A percentile compares a stretch with the other conserved stretches of the same genome.
phyloP scores from a whole-genome alignment of 2,113 vertebrate genomes.

The Gnathonemus echidnorhynchus region DNA sequence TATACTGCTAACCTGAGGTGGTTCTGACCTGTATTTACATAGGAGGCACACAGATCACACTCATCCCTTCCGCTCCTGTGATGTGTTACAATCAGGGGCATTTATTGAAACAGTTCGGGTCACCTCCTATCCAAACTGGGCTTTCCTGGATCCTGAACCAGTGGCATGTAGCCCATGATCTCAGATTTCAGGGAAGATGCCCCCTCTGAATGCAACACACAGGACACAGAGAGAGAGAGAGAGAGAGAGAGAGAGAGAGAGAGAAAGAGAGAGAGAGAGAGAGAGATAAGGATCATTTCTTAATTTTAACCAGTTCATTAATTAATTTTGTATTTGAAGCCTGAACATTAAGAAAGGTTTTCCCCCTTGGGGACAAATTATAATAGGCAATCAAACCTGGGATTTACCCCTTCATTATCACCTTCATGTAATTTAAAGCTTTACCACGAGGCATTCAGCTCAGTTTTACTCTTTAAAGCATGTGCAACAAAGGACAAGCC shows the following conservation, averaged over 20 bases:
- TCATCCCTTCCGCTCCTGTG: not conserved
- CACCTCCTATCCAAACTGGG: not conserved
- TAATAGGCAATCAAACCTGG: constrained; percentile 5
- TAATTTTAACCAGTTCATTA: constrained; percentile 6
- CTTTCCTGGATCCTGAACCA: not conserved
- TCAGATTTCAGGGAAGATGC: not conserved
- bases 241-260: not conserved
- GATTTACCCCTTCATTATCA: constrained; percentile 1
- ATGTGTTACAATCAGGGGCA: not conserved
- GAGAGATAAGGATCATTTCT: not conserved
- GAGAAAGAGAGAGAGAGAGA: not conserved
- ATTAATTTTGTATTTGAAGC: not conserved
- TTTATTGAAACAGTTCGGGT: not conserved
- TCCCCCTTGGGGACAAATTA: constrained; percentile 5
- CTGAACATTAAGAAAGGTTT: constrained; percentile 8
- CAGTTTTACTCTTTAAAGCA: constrained; percentile 1
- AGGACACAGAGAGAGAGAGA: not conserved
- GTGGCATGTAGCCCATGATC: not conserved
- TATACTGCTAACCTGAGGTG: not conserved
- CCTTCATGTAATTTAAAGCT: not conserved
- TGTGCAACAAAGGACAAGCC: not conserved
- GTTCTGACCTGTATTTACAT: not conserved
- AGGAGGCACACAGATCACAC: not conserved
- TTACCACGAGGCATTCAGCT: not conserved
- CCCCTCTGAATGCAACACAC: not conserved